These are phyloP conservation scores for Psophia crepitans DNA, from an alignment of 2,113 vertebrate species.

Conservation along the genomic window DNA sequence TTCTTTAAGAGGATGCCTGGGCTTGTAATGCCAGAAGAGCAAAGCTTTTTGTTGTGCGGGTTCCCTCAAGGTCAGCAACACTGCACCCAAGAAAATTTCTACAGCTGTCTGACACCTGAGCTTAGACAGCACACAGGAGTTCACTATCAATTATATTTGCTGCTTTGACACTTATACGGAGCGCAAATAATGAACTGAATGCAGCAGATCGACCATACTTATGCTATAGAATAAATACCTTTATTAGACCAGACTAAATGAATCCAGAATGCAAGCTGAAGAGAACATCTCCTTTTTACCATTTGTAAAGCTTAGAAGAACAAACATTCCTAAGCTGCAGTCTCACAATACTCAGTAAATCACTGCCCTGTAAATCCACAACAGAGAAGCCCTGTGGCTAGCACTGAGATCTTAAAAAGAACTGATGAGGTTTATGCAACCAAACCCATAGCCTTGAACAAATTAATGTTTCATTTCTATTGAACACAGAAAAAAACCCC, in stretches of 20 bases:
- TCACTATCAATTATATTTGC: background rate
- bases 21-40: background rate
- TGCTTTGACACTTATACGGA: background rate
- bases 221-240: background rate
- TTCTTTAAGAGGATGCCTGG: background rate
- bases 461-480: background rate
- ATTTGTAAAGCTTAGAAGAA: background rate
- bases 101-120: background rate
- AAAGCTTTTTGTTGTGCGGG: background rate
- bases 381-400: background rate
- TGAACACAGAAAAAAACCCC: background rate
- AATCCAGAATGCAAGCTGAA: background rate
- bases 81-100: background rate
- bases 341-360: slow-evolving; percentile 14
- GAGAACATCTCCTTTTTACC: background rate
- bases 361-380: background rate
- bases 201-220: background rate
- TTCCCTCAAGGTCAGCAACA: background rate
- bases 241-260: background rate
- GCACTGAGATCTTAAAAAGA: background rate
- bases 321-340: background rate
- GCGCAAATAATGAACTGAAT: background rate
- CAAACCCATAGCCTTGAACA: background rate
- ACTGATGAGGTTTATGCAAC: background rate
- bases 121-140: background rate